Percentiles rank a stretch among this genome's conserved stretches.
These are phyloP conservation scores for Aleadryas rufinucha DNA, from an alignment of 2,113 vertebrate genomes.

Conservation along the genomic window DNA sequence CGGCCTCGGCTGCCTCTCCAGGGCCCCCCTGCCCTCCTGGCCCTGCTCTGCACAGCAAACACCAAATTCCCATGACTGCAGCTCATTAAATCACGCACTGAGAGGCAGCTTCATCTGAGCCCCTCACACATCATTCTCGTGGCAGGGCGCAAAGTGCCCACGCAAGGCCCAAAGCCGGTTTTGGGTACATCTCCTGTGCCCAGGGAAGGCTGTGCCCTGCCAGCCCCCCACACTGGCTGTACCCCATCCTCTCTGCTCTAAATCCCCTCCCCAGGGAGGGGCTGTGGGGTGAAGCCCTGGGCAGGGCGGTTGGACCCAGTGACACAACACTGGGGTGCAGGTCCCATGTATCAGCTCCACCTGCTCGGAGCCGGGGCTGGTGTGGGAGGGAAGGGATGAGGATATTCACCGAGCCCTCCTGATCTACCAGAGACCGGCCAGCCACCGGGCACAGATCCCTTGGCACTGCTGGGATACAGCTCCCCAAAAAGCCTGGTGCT, in stretches of 20 bases:
- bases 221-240: not conserved
- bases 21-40: not conserved
- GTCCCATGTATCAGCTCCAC: rapidly evolving
- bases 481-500: not conserved
- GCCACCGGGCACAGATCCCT: not conserved
- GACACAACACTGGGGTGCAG: not conserved
- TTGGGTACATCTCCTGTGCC: rapidly evolving
- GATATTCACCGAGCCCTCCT: not conserved
- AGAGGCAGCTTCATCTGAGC: not conserved
- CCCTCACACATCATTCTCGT: rapidly evolving
- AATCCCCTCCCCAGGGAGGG: too few relatives aligned
- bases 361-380: rapidly evolving
- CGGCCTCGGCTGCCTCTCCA: rapidly evolving
- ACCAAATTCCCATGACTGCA: not conserved
- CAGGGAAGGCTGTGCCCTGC: not conserved
- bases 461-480: rapidly evolving
- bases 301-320: not conserved
- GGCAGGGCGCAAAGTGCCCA: rapidly evolving
- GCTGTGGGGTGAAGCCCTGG: not conserved
- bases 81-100: rapidly evolving
- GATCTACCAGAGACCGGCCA: not conserved
- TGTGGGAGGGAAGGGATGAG: not conserved
- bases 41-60: not conserved
- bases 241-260: not conserved
- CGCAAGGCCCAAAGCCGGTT: rapidly evolving